A percentile compares a stretch with the other conserved stretches of the same genome.
Conservation (phyloP, 2,888 invertebrate species). For the Arrhopalites spinosus region DNA sequence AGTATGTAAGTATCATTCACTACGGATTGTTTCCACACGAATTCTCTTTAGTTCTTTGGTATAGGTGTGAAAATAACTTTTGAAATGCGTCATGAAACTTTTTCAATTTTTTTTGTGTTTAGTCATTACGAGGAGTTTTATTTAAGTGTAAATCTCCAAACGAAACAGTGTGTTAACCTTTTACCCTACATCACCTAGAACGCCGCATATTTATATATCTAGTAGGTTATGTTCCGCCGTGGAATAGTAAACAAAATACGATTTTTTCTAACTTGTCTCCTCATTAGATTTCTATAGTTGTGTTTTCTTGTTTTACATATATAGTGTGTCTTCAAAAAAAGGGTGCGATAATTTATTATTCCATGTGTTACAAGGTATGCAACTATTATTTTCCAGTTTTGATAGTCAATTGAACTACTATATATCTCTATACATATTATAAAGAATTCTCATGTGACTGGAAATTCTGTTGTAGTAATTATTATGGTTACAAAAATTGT, state of each 20-base stretch:
- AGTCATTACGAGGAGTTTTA: too few species aligned
- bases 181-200: too few species aligned
- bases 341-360: constrained; percentile 3
- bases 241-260: too few species aligned
- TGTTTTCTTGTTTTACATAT: neutral
- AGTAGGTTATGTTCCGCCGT: too few species aligned
- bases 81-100: too few species aligned
- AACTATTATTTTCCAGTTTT: constrained; percentile 16
- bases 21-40: neutral
- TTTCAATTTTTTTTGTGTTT: too few species aligned
- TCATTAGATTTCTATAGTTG: neutral
- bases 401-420: constrained; percentile 16
- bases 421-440: neutral
- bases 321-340: neutral
- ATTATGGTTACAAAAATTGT: constrained; percentile 12
- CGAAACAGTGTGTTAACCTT: too few species aligned
- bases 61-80: too few species aligned
- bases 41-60: neutral
- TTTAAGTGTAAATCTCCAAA: too few species aligned
- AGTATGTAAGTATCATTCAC: constrained; percentile 6
- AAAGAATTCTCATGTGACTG: constrained; percentile 14
- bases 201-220: too few species aligned
- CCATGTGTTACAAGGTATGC: constrained; percentile 10
- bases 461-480: constrained; percentile 12
- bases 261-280: too few species aligned